Conservation (phyloP, 2,888 invertebrate species). For the Andrena praecox region DNA sequence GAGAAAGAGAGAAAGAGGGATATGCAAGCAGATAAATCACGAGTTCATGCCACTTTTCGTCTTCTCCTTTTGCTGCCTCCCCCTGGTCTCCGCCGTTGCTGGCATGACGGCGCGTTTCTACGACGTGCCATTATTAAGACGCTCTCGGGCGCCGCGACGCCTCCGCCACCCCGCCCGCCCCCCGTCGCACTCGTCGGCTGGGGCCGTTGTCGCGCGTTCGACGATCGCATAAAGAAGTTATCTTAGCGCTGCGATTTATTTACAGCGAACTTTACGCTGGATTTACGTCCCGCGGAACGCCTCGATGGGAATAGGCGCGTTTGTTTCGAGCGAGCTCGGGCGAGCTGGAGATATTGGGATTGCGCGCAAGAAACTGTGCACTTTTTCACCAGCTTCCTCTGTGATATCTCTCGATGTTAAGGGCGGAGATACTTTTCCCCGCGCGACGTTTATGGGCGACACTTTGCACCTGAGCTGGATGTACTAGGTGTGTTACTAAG, state of each 20-base stretch:
- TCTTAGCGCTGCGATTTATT: conserved; percentile 50
- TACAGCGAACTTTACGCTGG: conserved; percentile 39
- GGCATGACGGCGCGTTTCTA: conserved; percentile 64
- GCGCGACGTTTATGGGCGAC: too few species aligned
- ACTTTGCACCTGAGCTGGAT: too few species aligned
- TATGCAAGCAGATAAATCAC: conserved; percentile 72
- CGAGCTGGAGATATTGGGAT: conserved; percentile 2
- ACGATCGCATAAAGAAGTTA: conserved; percentile 55
- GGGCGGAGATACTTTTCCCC: too few species aligned
- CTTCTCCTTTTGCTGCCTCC: conserved; percentile 46
- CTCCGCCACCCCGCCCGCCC: conserved; percentile 2
- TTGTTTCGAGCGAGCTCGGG: neutral
- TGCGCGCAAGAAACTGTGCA: neutral
- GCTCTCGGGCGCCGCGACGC: conserved; percentile 63
- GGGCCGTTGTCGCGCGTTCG: conserved; percentile 39
- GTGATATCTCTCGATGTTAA: neutral
- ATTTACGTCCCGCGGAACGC: conserved; percentile 27
- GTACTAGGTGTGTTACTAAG: too few species aligned
- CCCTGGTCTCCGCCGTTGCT: conserved; percentile 42
- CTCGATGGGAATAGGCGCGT: conserved; percentile 39
- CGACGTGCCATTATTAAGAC: conserved; percentile 73
- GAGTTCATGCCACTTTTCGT: conserved; percentile 63
- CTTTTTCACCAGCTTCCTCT: too few species aligned
- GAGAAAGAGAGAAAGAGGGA: conserved; percentile 35
- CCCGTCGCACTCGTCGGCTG: conserved; percentile 5